Conservation (phyloP, 2,797 vertebrate species). For the Monodelphis domestica region DNA sequence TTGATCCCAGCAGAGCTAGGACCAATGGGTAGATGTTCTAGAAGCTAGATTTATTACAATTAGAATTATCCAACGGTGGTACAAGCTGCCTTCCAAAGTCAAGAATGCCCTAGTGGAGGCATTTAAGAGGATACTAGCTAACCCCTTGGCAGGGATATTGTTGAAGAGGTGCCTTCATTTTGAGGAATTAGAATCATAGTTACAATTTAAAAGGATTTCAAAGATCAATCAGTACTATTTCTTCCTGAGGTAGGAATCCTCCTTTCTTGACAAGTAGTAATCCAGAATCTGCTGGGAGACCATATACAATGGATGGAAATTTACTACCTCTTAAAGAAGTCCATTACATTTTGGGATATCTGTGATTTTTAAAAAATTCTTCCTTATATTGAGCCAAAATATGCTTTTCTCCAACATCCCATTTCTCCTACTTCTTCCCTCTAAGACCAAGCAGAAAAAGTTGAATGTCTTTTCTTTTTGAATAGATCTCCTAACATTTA, state of each 20-base stretch:
- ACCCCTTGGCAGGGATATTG: no score
- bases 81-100: not conserved
- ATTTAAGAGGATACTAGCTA: no score
- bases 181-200: not conserved
- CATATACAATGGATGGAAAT: not conserved
- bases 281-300: not conserved
- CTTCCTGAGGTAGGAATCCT: not conserved
- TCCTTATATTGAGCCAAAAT: not conserved
- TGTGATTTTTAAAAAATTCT: not conserved
- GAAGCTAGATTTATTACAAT: not conserved
- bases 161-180: not conserved
- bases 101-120: not conserved
- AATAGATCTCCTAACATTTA: not conserved
- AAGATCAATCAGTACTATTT: not conserved
- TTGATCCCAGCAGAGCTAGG: not conserved
- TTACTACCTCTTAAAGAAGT: not conserved
- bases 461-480: not conserved
- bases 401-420: not conserved
- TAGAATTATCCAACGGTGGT: not conserved
- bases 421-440: not conserved
- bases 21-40: not conserved
- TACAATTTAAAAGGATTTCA: not conserved
- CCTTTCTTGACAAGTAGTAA: not conserved
- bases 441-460: not conserved
- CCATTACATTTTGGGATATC: not conserved